phyloP scores from a whole-genome alignment of 2,113 vertebrate genomes.

The Triplophysa rosa region DNA sequence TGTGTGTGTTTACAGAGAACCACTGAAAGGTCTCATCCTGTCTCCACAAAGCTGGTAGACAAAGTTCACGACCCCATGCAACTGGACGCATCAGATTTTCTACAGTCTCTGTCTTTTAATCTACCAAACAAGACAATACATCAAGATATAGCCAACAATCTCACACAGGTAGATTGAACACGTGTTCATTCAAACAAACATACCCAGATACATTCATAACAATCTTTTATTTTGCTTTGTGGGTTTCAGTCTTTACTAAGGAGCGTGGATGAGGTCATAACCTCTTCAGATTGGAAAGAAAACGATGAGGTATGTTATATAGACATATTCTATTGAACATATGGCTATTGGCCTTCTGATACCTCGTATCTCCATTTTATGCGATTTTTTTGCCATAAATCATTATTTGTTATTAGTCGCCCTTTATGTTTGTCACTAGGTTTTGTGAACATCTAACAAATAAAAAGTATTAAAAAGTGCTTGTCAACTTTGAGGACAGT shows the following conservation, averaged over 20 bases:
- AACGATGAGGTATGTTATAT: constrained; percentile 70
- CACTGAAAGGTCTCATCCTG: constrained; percentile 66
- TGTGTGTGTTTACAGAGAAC: constrained; percentile 66
- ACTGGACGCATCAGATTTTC: constrained; percentile 61
- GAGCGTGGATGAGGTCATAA: constrained; percentile 80
- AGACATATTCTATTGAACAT: not conserved
- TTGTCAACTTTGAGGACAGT: no score
- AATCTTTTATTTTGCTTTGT: constrained; percentile 53
- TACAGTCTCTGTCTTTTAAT: constrained; percentile 71
- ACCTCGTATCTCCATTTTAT: no score
- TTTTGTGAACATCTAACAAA: no score
- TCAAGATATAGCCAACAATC: constrained; percentile 74
- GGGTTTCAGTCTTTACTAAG: constrained; percentile 82
- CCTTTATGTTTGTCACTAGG: no score
- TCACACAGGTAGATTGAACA: constrained; percentile 79
- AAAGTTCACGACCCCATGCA: constrained; percentile 39
- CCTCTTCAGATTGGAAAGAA: constrained; percentile 69
- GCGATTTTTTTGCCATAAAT: no score
- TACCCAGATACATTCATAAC: constrained; percentile 48
- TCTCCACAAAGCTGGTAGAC: constrained; percentile 60
- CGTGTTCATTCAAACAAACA: not conserved
- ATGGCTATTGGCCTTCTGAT: no score
- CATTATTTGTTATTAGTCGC: no score
- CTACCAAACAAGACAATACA: constrained; percentile 75
- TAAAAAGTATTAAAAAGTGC: no score